Evolutionary conservation across 2,113 vertebrate species (phyloP), one percentile per base, ranked within the genome.

Genomic region (Apodemus sylvaticus): DNA sequence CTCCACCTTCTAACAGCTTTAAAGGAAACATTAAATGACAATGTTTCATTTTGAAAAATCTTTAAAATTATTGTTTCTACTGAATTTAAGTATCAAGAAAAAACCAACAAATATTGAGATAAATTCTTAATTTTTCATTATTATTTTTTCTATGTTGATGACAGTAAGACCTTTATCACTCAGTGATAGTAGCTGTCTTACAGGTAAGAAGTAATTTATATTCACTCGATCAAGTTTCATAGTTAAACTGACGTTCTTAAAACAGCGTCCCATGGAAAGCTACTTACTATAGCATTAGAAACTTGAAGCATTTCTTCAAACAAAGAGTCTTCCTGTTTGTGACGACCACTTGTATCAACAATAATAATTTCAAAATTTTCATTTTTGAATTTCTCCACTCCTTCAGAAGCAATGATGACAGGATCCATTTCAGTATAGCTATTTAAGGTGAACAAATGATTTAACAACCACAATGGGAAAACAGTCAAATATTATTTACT

Each of bases 351-450:
- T 53, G 99, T 99, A 98, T 99, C 99, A 97, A 99, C 99, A 95
- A 99, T 99, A 97, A 99, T 99, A 95, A 99, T 99, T 99, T 99
- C 99, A 98, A 99, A 99, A 98, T 99, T 99, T 97, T 99, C 99
- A 0, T 98, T 99, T 98, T 99, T 99, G 98, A 99, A 99, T 98
- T 99, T 99, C 81, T 99, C 99, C 19, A 99, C 99, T 83, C 99
- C 99, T 98, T 99, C 99, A 5, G 99, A 98, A n/a, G 99, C 99
- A 98, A 99, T 99, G 94, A 99, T 99, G 95, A 99, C 99, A 60
- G 99, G 99, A 97, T 99, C 99, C 99, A 99, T 99, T 98, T 99
- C 99, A 98, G 99, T 99, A 91, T 99, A 99, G 98, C 99, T 99
- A 97, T 97, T 81, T 66, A 96, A 92, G 88, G 97, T 39, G 26